phyloP scores from a whole-genome alignment of 2,797 vertebrate species.

The Schizopygopsis pylzovi region DNA sequence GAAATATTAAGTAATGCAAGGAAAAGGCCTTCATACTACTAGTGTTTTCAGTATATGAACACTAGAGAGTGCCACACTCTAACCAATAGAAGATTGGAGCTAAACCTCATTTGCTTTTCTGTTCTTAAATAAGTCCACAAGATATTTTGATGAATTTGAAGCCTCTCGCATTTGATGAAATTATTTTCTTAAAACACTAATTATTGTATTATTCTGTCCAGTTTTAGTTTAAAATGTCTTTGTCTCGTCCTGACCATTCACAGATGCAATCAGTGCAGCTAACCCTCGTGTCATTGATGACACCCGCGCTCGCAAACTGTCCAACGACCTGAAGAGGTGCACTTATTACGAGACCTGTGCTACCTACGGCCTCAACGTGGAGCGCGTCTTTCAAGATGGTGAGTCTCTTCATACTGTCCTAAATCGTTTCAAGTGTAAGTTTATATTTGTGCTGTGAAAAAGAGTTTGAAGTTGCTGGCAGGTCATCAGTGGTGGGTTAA shows the following conservation, averaged over 20 bases:
- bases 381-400: constrained; percentile 97
- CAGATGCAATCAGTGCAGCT: constrained; percentile 93
- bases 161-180: not conserved
- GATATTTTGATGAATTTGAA: not conserved
- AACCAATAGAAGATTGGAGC: not conserved
- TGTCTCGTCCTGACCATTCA: not conserved
- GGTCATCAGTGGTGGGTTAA: not conserved
- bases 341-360: constrained; percentile 98
- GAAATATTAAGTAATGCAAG: not conserved
- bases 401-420: constrained; percentile 54
- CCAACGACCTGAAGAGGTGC: constrained; percentile 94
- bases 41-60: constrained; percentile 27
- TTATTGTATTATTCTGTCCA: too few species aligned
- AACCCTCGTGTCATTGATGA: constrained; percentile 96
- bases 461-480: not conserved
- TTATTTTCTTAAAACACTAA: not conserved
- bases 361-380: constrained; percentile 96
- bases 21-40: not conserved
- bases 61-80: constrained; percentile 43
- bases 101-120: not conserved
- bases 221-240: not conserved
- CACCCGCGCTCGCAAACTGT: constrained; percentile 88
- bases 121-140: not conserved
- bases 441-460: not conserved
- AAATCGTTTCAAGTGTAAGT: not conserved